Evolutionary conservation across 1,140 invertebrate species (phyloP), one percentile per base, ranked within the genome.

Genomic region (Prorops nasuta): DNA sequence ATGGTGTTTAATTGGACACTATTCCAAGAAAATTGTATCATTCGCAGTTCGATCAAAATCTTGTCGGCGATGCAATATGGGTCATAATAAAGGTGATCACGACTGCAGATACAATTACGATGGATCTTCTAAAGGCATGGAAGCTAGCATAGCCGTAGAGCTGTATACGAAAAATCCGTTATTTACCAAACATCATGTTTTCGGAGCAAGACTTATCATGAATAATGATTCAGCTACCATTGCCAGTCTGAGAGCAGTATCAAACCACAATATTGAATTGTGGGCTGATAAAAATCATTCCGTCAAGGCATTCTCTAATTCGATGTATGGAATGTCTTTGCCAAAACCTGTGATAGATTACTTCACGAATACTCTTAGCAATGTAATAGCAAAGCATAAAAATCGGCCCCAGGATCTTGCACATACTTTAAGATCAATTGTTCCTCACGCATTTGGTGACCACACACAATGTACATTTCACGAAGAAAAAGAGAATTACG

Each of bases 111-210:
- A 12, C 2, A 53, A 53, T 18, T 53, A 45, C 24, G 12, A 34
- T 3, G 36, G 51, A 3, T 45, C 41, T 24, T 21, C 21, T 9
- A 53, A 53, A 34, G 51, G 41, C 2, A 53, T 53, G 44, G 43
- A 53, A 16, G 28, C 39, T 10, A 24, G 20, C 47, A 35, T 44
- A 20, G 50, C 28, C 1, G 38, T 28, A 22, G 15, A 46, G 16
- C 19, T 46, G 17, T 16, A 28, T 17, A 41, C 22, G n/a, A 12
- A 35, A 15, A 52, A 44, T 36, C 6, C 2, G 10, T 31, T 52
- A 16, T 41, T 52, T 3, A 24, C 39, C 18, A 21, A 39, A 19
- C 3, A 19, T 14, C 38, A 45, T 2, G 8, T 51, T 16, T 22
- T 38, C 20, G 10, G 22, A n/a, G n/a, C n/a, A n/a, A n/a, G n/a